Conservation (phyloP, 2,113 vertebrate genomes). For the Hypanus sabinus region DNA sequence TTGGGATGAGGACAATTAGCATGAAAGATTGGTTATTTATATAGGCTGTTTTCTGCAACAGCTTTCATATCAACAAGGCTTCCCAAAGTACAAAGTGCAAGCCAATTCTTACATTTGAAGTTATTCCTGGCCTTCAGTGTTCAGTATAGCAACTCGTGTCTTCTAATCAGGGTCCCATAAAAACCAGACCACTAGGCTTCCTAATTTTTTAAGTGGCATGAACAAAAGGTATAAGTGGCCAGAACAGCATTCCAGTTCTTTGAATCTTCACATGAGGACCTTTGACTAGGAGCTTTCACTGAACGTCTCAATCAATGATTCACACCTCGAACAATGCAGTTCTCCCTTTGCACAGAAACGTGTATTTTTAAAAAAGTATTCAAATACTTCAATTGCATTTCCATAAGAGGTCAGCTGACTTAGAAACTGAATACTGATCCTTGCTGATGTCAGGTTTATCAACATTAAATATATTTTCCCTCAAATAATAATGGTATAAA, state of each 20-base stretch:
- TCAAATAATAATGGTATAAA: neutral
- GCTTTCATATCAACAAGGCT: neutral
- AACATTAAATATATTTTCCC: neutral
- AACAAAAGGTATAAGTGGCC: neutral
- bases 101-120: neutral
- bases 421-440: neutral
- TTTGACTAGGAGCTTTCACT: neutral
- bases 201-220: neutral
- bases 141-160: neutral
- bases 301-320: neutral
- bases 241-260: neutral
- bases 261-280: neutral
- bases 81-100: neutral
- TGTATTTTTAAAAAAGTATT: neutral
- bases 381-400: neutral
- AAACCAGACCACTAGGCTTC: neutral
- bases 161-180: neutral
- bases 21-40: neutral
- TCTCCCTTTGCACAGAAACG: neutral
- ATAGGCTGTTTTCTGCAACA: neutral
- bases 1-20: neutral
- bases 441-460: neutral
- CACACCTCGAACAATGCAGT: neutral
- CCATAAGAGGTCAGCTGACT: neutral
- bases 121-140: neutral